Base-by-base conservation (phyloP, 2,797 vertebrate species). In the Hydrocynus forskahlii region DNA sequence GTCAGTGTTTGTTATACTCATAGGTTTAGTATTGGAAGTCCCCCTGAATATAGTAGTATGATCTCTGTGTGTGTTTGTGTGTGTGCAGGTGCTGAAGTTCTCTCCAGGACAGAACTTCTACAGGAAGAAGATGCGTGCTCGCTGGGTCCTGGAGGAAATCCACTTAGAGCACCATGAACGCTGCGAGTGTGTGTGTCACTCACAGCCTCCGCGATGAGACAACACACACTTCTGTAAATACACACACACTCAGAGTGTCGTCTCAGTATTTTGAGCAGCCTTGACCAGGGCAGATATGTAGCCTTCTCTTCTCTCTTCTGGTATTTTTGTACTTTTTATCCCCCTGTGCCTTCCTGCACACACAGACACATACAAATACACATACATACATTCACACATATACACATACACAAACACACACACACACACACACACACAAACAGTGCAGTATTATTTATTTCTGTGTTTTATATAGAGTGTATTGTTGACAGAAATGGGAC, bases 151-250 rank as follows among this genome's bases (percentile, higher is more conserved):
- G 29, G 91, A 96, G 9, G 97, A 99, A 88, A 96, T 99, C 90
- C 96, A 96, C 73, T 90, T 99, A 89, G 95, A 96, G 13, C 97
- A 99, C 87, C 97, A 99, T 1, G 97, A 99, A 86, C 93, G 89
- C 29, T 99, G 98, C 10, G 96, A 99, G 88, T 99, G 98, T 73
- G 87, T 91, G 83, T 99, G 98, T 93, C 95, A 94, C 80, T 95
- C 94, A 78, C 94, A 95, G 84, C 96, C 97, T 54, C 97, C 97
- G 0, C 97, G 97, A 94, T 98, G 96, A 96, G 87, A 79, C 50
- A 1, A 52, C 54, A 68, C 38, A 59, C 48, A 7, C 14, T 62
- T 2, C 19, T 17, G 12, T 19, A 66, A n/a, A 67, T 40, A 63
- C 40, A 48, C 57, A 76, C 43, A 43, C 54, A 64, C 17, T 54